Conservation (phyloP, 2,888 invertebrate genomes). For the Sepioteuthis lessoniana region DNA sequence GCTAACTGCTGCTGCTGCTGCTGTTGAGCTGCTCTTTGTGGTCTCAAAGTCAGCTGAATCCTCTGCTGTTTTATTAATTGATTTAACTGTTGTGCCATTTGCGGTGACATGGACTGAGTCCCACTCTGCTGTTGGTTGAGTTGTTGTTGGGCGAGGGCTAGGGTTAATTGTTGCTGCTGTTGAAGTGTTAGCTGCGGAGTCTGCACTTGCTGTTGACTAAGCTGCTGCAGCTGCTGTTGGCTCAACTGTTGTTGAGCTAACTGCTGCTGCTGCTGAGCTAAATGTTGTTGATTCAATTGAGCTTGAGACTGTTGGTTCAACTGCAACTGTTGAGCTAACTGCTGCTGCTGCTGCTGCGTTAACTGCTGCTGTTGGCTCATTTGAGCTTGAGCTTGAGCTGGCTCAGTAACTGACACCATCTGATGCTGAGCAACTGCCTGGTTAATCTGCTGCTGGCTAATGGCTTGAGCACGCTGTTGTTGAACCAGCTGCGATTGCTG, state of each 20-base stretch:
- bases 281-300: constrained; percentile 35
- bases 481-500: neutral
- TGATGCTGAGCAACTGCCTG: constrained; percentile 42
- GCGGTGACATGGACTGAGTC: neutral
- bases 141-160: neutral
- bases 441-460: neutral
- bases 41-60: neutral
- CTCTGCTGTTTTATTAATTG: constrained; percentile 42
- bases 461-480: neutral
- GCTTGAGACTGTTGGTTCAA: neutral
- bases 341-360: neutral
- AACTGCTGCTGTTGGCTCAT: constrained; percentile 24
- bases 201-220: constrained; percentile 37
- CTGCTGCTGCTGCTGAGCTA: constrained; percentile 35
- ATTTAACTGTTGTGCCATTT: neutral
- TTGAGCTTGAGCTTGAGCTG: neutral
- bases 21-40: neutral
- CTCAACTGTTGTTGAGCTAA: constrained; percentile 19
- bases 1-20: constrained; percentile 24
- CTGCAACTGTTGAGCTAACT: constrained; percentile 36
- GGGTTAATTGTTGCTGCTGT: constrained; percentile 8
- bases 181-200: neutral
- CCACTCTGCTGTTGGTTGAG: constrained; percentile 15
- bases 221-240: constrained; percentile 39
- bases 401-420: constrained; percentile 12